These are phyloP conservation scores for Tuta absoluta DNA, from an alignment of 2,888 invertebrate species.

Conservation along the genomic window DNA sequence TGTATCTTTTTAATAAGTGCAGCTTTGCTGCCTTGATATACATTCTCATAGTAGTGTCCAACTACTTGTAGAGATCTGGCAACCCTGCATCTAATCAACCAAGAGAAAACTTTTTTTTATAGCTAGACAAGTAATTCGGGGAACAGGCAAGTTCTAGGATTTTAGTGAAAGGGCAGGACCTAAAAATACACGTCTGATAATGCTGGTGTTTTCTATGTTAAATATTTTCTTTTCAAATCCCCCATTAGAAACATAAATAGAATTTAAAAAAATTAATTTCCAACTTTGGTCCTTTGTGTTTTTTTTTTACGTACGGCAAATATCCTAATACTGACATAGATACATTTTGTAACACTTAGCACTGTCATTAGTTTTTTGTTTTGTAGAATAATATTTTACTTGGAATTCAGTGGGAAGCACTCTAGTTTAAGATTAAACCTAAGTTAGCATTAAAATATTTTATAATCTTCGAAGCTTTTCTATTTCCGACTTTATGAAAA, in stretches of 20 bases:
- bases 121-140: background rate
- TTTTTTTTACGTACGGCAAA: too few relatives aligned
- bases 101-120: background rate
- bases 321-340: too few relatives aligned
- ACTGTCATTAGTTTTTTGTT: background rate
- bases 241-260: too few relatives aligned
- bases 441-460: constrained; percentile 16
- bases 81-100: background rate
- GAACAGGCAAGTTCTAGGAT: background rate
- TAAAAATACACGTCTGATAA: background rate
- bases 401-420: background rate
- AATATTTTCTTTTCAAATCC: background rate
- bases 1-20: too few relatives aligned
- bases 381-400: background rate
- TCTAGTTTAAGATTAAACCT: background rate
- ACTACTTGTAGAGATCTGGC: too few relatives aligned
- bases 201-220: background rate
- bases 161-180: constrained; percentile 6
- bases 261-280: too few relatives aligned
- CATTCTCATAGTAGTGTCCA: too few relatives aligned
- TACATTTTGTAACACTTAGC: too few relatives aligned
- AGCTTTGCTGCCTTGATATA: too few relatives aligned
- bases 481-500: background rate
- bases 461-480: constrained; percentile 2
- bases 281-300: too few relatives aligned